Conservation (phyloP, 2,888 invertebrate genomes). For the Cyclophora punctaria region DNA sequence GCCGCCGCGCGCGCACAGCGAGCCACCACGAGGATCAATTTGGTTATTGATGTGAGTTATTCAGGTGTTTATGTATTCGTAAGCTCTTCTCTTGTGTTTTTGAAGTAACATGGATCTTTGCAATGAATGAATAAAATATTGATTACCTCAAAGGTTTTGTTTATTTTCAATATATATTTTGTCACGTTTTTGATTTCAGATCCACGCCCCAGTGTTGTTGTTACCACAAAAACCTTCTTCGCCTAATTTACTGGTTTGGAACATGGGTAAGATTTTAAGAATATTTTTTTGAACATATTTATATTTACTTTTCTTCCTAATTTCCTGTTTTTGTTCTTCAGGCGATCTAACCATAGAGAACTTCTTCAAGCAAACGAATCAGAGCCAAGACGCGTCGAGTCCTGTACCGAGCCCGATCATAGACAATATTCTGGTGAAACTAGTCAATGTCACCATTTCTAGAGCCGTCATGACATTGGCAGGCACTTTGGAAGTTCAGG, state of each 20-base stretch:
- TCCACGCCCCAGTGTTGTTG: conserved; percentile 83
- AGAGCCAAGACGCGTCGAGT: conserved; percentile 38
- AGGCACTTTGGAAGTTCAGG: conserved; percentile 83
- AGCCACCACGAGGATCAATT: conserved; percentile 72
- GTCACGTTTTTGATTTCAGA: conserved; percentile 27
- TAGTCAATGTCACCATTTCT: conserved; percentile 80
- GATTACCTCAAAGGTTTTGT: too few species aligned
- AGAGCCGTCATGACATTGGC: conserved; percentile 83
- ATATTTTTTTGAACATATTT: neutral
- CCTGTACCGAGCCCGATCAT: conserved; percentile 70
- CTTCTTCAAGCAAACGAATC: conserved; percentile 79
- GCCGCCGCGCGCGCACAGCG: conserved; percentile 28
- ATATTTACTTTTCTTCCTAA: neutral
- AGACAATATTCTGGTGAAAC: conserved; percentile 82
- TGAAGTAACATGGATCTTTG: too few species aligned
- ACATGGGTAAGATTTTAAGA: conserved; percentile 72
- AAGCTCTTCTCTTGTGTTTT: too few species aligned
- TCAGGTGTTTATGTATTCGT: too few species aligned
- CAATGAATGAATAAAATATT: too few species aligned
- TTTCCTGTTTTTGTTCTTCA: conserved; percentile 23
- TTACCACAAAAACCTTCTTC: conserved; percentile 87
- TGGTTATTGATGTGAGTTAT: conserved; percentile 72
- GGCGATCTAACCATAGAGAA: conserved; percentile 87
- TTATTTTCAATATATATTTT: too few species aligned
- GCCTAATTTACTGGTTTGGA: conserved; percentile 84